These are phyloP conservation scores for Larimichthys crocea DNA, from an alignment of 2,113 vertebrate genomes.

Conservation along the genomic window DNA sequence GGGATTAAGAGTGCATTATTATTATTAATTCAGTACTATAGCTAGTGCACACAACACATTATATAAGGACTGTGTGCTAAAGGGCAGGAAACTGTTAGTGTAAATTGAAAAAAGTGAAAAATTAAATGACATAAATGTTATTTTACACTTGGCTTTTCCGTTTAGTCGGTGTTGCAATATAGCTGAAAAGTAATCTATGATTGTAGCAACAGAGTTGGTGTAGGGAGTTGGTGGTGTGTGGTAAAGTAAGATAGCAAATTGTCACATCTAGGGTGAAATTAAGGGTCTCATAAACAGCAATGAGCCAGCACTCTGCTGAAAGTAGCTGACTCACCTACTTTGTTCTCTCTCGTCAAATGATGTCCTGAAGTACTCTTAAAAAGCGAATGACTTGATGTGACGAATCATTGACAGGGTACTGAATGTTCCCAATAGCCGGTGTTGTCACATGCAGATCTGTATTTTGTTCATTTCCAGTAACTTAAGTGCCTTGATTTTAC, in stretches of 20 bases:
- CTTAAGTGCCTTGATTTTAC: not conserved
- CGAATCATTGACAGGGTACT: not conserved
- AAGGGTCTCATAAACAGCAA: conserved; percentile 17
- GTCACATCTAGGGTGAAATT: conserved; percentile 13
- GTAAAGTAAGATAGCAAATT: not conserved
- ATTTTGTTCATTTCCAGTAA: not conserved
- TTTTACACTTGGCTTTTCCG: not conserved
- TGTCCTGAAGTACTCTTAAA: not conserved
- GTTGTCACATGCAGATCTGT: not conserved
- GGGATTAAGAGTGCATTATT: not conserved
- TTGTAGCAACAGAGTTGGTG: not conserved
- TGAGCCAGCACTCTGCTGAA: conserved; percentile 3
- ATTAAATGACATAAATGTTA: not conserved
- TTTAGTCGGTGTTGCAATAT: not conserved
- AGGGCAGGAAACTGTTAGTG: not conserved
- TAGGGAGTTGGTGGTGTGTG: not conserved
- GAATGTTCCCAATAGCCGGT: not conserved
- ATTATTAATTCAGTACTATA: not conserved
- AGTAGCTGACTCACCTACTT: conserved; percentile 2
- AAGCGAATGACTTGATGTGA: not conserved
- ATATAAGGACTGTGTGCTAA: not conserved
- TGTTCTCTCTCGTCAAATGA: not conserved
- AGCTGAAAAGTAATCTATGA: conserved; percentile 12
- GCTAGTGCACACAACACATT: not conserved
- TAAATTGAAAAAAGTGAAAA: not conserved